Conservation (phyloP, 2,888 invertebrate genomes). For the Himalopsyche kuldschensis region DNA sequence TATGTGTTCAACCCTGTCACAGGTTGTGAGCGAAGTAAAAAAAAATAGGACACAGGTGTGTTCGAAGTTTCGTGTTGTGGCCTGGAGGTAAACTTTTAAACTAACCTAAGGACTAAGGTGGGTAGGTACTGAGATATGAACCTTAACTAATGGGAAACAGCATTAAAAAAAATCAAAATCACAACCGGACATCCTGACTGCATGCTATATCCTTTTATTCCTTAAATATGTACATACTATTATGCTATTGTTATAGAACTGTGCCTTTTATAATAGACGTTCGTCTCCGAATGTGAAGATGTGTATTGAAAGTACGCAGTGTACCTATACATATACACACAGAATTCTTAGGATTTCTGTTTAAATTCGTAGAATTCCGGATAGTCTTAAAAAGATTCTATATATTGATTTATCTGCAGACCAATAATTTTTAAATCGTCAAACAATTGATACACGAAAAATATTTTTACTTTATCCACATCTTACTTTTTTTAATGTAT, state of each 20-base stretch:
- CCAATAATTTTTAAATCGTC: too few relatives aligned
- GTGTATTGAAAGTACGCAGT: not conserved
- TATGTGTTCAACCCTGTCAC: not conserved
- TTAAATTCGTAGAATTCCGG: not conserved
- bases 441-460: too few relatives aligned
- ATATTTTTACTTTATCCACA: too few relatives aligned
- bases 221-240: constrained; percentile 36
- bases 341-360: not conserved
- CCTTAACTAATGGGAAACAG: not conserved
- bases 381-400: too few relatives aligned
- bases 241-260: not conserved
- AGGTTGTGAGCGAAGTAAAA: not conserved
- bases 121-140: not conserved
- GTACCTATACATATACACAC: too few relatives aligned
- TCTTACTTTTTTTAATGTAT: too few relatives aligned
- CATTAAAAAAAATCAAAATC: constrained; percentile 35
- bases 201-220: constrained; percentile 29
- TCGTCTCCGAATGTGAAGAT: not conserved
- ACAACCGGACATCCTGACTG: constrained; percentile 38
- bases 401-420: too few relatives aligned
- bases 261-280: not conserved
- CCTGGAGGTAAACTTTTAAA: constrained; percentile 7
- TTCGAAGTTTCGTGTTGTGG: constrained; percentile 13
- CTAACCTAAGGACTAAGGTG: not conserved
- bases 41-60: constrained; percentile 29